A percentile compares a stretch with the other conserved stretches of the same genome.
These are phyloP conservation scores for Pipra filicauda DNA, from an alignment of 2,113 vertebrate genomes.

Conservation along the genomic window DNA sequence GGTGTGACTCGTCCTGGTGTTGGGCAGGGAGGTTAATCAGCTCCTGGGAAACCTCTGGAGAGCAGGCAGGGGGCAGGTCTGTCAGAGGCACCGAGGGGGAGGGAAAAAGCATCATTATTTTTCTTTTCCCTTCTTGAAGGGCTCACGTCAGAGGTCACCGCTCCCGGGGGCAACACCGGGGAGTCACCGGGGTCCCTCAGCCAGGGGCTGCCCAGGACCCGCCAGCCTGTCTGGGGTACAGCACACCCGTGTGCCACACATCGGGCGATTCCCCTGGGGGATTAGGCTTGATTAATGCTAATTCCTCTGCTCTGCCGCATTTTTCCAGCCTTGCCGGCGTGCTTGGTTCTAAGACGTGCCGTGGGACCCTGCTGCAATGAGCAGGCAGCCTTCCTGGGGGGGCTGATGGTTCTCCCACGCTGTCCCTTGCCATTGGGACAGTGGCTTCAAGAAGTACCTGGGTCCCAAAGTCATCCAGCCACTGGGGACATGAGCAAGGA, in stretches of 20 bases:
- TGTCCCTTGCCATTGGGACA: neutral
- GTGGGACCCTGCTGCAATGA: neutral
- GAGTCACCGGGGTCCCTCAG: neutral
- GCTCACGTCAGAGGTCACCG: neutral
- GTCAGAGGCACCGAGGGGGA: neutral
- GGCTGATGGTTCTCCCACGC: neutral
- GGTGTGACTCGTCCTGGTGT: fast-evolving
- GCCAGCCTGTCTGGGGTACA: neutral
- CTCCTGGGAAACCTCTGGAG: slow-evolving; percentile 23
- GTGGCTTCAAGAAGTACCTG: neutral
- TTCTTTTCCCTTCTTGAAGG: neutral
- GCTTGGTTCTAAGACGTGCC: neutral
- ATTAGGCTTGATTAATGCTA: slow-evolving; percentile 44
- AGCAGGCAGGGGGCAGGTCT: neutral
- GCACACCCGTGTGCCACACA: neutral
- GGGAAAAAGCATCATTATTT: neutral
- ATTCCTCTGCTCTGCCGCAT: neutral
- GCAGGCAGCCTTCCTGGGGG: neutral
- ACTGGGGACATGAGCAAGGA: neutral
- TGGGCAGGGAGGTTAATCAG: neutral
- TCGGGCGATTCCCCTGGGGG: neutral
- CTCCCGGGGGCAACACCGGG: neutral
- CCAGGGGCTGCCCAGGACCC: neutral
- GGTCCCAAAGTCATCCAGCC: neutral
- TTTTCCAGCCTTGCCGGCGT: neutral